Evolutionary conservation across 2,113 vertebrate species (phyloP).

Genomic region (Leptodactylus fuscus): DNA sequence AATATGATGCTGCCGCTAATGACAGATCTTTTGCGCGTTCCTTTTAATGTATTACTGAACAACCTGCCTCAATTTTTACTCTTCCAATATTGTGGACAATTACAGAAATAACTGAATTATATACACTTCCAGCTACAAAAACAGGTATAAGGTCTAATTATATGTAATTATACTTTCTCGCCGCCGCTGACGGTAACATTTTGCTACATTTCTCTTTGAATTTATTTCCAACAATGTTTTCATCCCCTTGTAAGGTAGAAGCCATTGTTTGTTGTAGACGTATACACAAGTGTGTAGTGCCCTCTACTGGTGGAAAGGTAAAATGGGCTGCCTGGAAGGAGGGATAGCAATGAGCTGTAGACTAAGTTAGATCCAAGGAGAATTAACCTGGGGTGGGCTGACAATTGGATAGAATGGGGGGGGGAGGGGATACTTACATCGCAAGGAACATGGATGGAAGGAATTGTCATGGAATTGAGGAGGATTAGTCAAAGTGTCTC

Average conservation of each 20-base stretch:
- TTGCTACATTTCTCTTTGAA: slow-evolving; percentile 29
- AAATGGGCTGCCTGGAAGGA: background rate
- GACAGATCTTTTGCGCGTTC: background rate
- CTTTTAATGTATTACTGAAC: slow-evolving; percentile 25
- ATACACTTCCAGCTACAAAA: slow-evolving; percentile 49
- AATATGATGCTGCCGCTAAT: background rate
- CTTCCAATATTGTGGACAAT: slow-evolving; percentile 42
- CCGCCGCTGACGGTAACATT: slow-evolving; percentile 35
- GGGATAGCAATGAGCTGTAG: background rate
- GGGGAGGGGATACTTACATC: too few species aligned
- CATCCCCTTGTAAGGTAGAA: background rate
- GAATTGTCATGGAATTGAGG: too few species aligned
- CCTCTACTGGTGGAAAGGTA: slow-evolving; percentile 34
- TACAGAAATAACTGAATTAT: slow-evolving; percentile 54
- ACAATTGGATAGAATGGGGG: background rate
- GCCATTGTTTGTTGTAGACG: background rate
- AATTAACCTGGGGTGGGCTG: background rate
- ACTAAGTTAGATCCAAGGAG: background rate
- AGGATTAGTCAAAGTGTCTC: too few species aligned
- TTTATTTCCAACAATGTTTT: slow-evolving; percentile 38
- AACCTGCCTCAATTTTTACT: slow-evolving; percentile 9
- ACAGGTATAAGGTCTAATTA: slow-evolving; percentile 53
- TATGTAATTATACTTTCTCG: slow-evolving; percentile 43
- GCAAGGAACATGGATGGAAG: too few species aligned
- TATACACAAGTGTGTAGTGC: slow-evolving; percentile 28